Base-by-base conservation (phyloP, 2,888 invertebrate species). In the Dendrolimus pini region DNA sequence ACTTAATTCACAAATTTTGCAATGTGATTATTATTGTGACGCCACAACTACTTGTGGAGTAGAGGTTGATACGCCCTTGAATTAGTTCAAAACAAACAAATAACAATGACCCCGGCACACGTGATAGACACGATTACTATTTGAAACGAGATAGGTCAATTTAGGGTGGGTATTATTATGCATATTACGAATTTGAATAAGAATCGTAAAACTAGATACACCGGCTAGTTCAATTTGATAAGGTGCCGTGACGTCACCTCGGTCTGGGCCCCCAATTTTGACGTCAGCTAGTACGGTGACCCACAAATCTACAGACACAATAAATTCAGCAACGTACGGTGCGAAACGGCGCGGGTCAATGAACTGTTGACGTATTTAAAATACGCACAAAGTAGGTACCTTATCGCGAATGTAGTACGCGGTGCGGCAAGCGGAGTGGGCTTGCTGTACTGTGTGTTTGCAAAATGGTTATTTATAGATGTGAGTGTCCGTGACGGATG, bases 261-360 rank as follows among this genome's bases (percentile, higher is more conserved):
- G 72, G 82, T 79, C 82, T 81, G 85, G 83, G 81, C 82, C 87
- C 88, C 85, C 77, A 78, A 78, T 82, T 59, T 80, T 79, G 79
- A 86, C 83, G 85, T 88, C 85, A 86, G 81, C 77, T 82, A 85
- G 82, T 81, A 78, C 82, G 82, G 80, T 86, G 89, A 89, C 89
- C 89, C 83, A 89, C 85, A 89, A 89, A 89, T 87, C 88, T 89
- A 89, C 87, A 89, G 88, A 88, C 89, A 89, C 88, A 89, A 87
- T 88, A 85, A 87, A 85, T 84, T 88, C 83, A 83, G 77, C 83
- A 83, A 80, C 83, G 83, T 82, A 82, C 83, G 80, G 76, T 78
- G 85, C 85, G 80, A 87, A 87, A 77, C 81, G 75, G 75, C 75
- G 75, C 75, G 79, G 85, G 83, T 89, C 89, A 83, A 80, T 78